Evolutionary conservation across 2,888 invertebrate species (phyloP).

Genomic region (Ochropleura leucogaster): DNA sequence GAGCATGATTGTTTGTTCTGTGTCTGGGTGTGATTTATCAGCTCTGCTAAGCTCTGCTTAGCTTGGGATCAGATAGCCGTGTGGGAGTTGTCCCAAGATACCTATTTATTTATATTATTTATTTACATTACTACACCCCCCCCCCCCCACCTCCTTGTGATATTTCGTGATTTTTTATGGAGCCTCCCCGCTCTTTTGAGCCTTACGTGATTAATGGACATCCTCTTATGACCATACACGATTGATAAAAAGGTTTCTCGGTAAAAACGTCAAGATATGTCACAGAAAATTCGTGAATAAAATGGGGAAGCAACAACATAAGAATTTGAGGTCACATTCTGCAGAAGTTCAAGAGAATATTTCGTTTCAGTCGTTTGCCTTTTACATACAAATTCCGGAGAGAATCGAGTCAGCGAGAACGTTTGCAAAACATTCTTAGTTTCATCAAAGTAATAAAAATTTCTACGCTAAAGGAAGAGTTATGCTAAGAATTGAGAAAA

Average conservation of each 20-base stretch:
- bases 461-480: background rate
- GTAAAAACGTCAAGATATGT: background rate
- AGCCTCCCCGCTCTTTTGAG: too few relatives aligned
- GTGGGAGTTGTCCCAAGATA: too few relatives aligned
- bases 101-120: too few relatives aligned
- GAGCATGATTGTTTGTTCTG: too few relatives aligned
- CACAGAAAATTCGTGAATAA: background rate
- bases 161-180: too few relatives aligned
- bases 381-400: slow-evolving; percentile 42
- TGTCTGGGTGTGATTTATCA: too few relatives aligned
- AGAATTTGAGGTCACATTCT: slow-evolving; percentile 33
- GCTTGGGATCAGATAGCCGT: too few relatives aligned
- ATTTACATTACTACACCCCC: too few relatives aligned
- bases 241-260: background rate
- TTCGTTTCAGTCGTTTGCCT: slow-evolving; percentile 27
- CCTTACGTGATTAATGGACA: too few relatives aligned
- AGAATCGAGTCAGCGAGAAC: slow-evolving; percentile 31
- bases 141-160: too few relatives aligned
- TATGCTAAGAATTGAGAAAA: slow-evolving; percentile 9
- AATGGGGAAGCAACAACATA: slow-evolving; percentile 17
- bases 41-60: too few relatives aligned
- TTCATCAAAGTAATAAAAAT: slow-evolving; percentile 33
- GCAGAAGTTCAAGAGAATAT: slow-evolving; percentile 40
- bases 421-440: slow-evolving; percentile 33
- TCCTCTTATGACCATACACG: background rate